These are phyloP conservation scores for Daktulosphaira vitifoliae DNA, from an alignment of 1,140 invertebrate species.

Conservation along the genomic window DNA sequence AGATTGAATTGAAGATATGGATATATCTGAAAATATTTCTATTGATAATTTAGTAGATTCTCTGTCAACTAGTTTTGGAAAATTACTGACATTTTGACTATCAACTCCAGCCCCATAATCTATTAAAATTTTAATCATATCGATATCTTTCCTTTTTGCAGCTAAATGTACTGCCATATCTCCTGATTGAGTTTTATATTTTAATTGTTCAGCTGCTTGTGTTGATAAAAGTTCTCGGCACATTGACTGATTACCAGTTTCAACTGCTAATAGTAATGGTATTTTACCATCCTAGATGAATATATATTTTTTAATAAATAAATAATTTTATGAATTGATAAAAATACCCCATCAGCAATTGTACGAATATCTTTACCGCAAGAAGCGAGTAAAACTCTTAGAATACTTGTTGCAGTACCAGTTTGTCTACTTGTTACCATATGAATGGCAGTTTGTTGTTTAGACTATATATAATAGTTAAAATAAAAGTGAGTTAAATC, in stretches of 20 bases:
- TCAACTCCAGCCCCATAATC: conserved; percentile 88
- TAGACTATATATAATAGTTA: conserved; percentile 45
- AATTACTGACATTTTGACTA: conserved; percentile 65
- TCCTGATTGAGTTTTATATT: conserved; percentile 61
- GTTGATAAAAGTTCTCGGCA: conserved; percentile 78
- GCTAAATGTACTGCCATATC: conserved; percentile 89
- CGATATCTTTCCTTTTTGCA: conserved; percentile 75
- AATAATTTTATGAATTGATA: neutral
- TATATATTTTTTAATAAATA: neutral
- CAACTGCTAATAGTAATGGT: conserved; percentile 83
- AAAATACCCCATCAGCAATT: conserved; percentile 73
- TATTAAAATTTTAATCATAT: conserved; percentile 82
- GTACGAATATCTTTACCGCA: conserved; percentile 80
- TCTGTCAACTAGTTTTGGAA: too few species aligned
- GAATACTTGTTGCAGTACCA: conserved; percentile 78
- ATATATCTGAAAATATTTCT: too few species aligned
- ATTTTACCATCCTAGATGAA: conserved; percentile 73
- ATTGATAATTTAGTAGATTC: too few species aligned
- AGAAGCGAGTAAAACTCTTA: conserved; percentile 70
- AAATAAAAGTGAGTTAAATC: too few species aligned
- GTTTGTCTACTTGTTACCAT: conserved; percentile 80
- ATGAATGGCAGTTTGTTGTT: conserved; percentile 79
- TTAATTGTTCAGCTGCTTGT: conserved; percentile 69
- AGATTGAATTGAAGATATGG: too few species aligned
- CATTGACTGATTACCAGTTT: conserved; percentile 86